Evolutionary conservation across 2,797 vertebrate species (phyloP).

Genomic region (Oryzias sinensis): DNA sequence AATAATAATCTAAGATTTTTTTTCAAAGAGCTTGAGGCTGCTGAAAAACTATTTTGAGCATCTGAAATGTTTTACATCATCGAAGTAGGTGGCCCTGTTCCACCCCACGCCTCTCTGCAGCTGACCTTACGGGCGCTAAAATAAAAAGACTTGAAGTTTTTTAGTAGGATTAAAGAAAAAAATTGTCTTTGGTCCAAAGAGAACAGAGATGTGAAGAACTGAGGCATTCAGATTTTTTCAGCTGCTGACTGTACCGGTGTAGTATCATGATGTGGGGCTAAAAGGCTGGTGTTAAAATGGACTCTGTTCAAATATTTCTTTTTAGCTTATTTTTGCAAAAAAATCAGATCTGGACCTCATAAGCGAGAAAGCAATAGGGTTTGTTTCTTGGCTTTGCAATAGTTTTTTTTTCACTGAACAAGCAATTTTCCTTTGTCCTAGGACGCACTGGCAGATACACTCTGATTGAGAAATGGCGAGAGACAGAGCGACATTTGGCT

Average conservation of each 20-base stretch:
- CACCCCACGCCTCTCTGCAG: neutral
- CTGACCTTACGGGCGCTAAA: neutral
- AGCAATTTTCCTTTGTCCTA: constrained; percentile 44
- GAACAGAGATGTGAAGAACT: neutral
- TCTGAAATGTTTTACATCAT: neutral
- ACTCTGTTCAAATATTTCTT: neutral
- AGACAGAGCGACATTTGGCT: constrained; percentile 90
- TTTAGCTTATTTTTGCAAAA: no score
- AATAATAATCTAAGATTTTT: no score
- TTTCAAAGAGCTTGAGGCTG: neutral
- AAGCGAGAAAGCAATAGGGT: no score
- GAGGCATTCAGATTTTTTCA: neutral
- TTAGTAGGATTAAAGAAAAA: neutral
- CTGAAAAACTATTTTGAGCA: neutral
- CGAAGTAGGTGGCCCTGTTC: neutral
- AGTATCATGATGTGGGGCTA: neutral
- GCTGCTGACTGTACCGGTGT: neutral
- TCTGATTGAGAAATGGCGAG: constrained; percentile 95
- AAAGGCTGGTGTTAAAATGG: neutral
- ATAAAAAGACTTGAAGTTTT: neutral
- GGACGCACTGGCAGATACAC: constrained; percentile 94
- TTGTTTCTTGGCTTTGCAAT: neutral
- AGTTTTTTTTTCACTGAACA: neutral
- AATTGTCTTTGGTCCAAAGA: neutral
- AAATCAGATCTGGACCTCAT: no score